These are phyloP conservation scores for Drosophila barbarae DNA, from an alignment of 2,888 invertebrate species.

Conservation along the genomic window DNA sequence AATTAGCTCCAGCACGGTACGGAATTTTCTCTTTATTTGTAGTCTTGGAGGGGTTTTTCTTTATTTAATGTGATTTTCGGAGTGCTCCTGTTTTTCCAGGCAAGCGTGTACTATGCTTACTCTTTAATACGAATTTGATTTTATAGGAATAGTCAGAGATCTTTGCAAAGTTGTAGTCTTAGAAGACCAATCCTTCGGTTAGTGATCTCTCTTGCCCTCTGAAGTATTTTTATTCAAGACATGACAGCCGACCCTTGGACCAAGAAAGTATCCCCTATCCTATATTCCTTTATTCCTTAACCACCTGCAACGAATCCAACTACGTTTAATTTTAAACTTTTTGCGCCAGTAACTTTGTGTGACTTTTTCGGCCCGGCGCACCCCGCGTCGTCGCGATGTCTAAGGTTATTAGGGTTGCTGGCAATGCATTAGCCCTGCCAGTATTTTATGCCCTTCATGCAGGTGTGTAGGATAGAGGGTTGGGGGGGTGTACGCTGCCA, in stretches of 20 bases:
- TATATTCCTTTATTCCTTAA: not conserved
- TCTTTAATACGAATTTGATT: not conserved
- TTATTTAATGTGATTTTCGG: slow-evolving; percentile 1
- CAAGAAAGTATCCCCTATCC: not conserved
- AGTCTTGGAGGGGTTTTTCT: not conserved
- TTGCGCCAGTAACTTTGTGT: slow-evolving; percentile 51
- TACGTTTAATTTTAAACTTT: slow-evolving; percentile 71
- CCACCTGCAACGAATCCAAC: slow-evolving; percentile 42
- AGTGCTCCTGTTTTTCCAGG: no score
- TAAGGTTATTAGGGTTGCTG: slow-evolving; percentile 57
- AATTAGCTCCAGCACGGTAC: slow-evolving; percentile 48
- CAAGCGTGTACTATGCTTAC: not conserved
- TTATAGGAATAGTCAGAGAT: not conserved
- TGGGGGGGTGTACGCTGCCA: slow-evolving; percentile 22
- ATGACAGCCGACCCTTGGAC: not conserved
- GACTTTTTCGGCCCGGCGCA: slow-evolving; percentile 43
- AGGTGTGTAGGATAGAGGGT: slow-evolving; percentile 10
- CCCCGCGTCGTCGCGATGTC: slow-evolving; percentile 23
- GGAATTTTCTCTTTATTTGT: not conserved
- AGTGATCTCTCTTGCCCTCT: not conserved
- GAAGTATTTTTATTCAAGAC: not conserved
- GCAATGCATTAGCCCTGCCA: slow-evolving; percentile 62
- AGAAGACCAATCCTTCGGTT: not conserved
- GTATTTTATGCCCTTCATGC: slow-evolving; percentile 48
- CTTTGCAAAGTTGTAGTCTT: not conserved